Percentiles rank a stretch among this genome's conserved stretches.
phyloP scores from a whole-genome alignment of 1,140 invertebrate species.

The Drosophila parvula region DNA sequence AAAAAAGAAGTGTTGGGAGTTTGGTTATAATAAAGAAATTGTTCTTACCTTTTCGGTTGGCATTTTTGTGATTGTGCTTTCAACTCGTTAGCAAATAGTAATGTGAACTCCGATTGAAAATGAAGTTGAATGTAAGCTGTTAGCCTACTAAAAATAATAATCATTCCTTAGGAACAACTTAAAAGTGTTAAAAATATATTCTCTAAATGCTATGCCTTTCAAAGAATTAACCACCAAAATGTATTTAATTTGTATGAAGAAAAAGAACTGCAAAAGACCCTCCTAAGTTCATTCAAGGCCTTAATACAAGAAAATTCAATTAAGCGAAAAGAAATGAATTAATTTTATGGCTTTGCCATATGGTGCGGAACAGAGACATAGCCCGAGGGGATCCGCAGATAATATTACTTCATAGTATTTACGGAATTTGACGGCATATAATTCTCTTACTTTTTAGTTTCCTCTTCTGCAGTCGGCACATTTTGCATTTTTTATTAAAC shows the following conservation, averaged over 20 bases:
- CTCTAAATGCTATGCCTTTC: not conserved
- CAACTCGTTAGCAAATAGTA: not conserved
- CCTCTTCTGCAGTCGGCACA: not conserved
- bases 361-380: not conserved
- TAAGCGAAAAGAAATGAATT: conserved; percentile 22
- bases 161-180: too few relatives aligned
- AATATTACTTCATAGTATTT: not conserved
- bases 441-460: not conserved
- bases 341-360: conserved; percentile 21
- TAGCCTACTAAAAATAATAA: not conserved
- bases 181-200: not conserved
- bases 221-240: not conserved
- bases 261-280: not conserved
- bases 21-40: not conserved
- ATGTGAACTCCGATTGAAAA: not conserved
- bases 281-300: conserved; percentile 6
- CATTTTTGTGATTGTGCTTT: conserved; percentile 13
- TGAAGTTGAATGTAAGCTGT: not conserved
- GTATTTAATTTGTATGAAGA: not conserved
- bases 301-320: conserved; percentile 22
- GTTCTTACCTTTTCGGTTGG: conserved; percentile 19
- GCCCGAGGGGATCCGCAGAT: not conserved
- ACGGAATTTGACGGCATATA: too few relatives aligned
- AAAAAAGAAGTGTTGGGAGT: too few relatives aligned
- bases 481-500: not conserved